Evolutionary conservation across 2,113 vertebrate species (phyloP).

Genomic region (Mungos mungo): DNA sequence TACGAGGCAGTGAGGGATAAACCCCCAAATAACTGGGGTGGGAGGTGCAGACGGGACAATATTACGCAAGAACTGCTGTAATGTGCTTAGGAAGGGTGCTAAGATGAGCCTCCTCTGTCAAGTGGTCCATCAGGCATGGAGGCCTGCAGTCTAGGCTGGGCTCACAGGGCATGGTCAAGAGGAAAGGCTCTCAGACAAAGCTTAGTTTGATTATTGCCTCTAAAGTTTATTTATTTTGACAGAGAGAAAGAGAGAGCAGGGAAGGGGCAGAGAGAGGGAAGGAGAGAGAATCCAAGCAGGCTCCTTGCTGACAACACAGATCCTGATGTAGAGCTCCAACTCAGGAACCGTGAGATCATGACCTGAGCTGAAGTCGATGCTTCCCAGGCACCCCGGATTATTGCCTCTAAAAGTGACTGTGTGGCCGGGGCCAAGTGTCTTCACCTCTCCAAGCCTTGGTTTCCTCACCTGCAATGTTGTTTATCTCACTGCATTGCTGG

Average conservation of each 20-base stretch:
- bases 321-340: too few species aligned
- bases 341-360: too few species aligned
- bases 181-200: neutral
- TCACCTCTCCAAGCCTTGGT: neutral
- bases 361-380: too few species aligned
- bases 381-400: neutral
- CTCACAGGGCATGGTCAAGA: neutral
- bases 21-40: neutral
- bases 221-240: neutral
- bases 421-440: neutral
- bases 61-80: neutral
- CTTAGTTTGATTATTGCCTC: neutral
- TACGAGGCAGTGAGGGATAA: neutral
- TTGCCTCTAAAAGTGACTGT: neutral
- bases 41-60: neutral
- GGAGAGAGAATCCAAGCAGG: too few species aligned
- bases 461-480: neutral
- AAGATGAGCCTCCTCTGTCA: neutral
- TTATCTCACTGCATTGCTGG: neutral
- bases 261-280: too few species aligned
- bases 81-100: neutral
- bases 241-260: too few species aligned
- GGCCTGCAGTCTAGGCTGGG: neutral
- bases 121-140: neutral
- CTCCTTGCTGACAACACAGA: too few species aligned